Conservation (phyloP, 2,113 vertebrate species). For the Oreocharis arfaki region DNA sequence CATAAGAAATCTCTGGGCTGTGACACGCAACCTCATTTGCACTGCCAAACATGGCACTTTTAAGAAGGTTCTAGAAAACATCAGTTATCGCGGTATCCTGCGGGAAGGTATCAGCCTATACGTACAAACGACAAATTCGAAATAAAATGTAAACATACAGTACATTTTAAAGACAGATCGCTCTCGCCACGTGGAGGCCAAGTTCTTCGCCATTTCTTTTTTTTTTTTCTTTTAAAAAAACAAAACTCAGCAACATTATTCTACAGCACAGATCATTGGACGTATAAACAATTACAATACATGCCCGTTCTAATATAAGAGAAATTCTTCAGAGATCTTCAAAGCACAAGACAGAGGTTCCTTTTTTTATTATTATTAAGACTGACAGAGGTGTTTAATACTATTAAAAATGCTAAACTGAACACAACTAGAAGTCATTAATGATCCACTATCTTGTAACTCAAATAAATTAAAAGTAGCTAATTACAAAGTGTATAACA, state of each 20-base stretch:
- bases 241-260: conserved; percentile 67
- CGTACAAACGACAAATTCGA: conserved; percentile 62
- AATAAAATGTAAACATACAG: conserved; percentile 79
- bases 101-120: conserved; percentile 61
- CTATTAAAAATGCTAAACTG: conserved; percentile 72
- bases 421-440: conserved; percentile 74
- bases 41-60: conserved; percentile 78
- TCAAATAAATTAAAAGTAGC: conserved; percentile 77
- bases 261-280: conserved; percentile 76
- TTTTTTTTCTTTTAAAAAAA: conserved; percentile 26
- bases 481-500: conserved; percentile 75
- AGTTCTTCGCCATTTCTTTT: conserved; percentile 58
- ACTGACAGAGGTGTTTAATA: conserved; percentile 76
- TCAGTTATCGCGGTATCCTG: conserved; percentile 46
- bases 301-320: conserved; percentile 75
- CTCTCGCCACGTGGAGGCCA: conserved; percentile 65
- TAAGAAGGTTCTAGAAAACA: conserved; percentile 77
- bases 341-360: conserved; percentile 77
- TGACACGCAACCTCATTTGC: conserved; percentile 73
- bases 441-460: conserved; percentile 74
- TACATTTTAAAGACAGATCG: conserved; percentile 71
- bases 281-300: conserved; percentile 77
- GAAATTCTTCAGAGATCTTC: conserved; percentile 76
- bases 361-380: conserved; percentile 71
- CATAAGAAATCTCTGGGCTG: conserved; percentile 78